phyloP scores from a whole-genome alignment of 64 coral and sea anemone species.

The Pocillopora verrucosa region DNA sequence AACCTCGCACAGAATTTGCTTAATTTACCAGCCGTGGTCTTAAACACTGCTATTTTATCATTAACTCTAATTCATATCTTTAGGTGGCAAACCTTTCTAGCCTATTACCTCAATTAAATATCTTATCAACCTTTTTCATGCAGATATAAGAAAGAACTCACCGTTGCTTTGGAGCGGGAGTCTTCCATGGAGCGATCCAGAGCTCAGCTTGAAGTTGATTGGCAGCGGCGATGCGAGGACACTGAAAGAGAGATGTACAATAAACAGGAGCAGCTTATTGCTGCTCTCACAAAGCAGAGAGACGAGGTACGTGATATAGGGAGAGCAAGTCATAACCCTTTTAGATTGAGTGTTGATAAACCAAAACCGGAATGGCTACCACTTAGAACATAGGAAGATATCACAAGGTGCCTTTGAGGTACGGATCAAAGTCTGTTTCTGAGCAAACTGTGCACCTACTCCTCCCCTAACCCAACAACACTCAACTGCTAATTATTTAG shows the following conservation, averaged over 20 bases:
- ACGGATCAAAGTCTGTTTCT: too few relatives aligned
- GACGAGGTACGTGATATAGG: slow-evolving; percentile 65
- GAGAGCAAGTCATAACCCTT: too few relatives aligned
- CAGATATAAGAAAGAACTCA: slow-evolving; percentile 89
- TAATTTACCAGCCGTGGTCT: too few relatives aligned
- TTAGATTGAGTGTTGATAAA: too few relatives aligned
- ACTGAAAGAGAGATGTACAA: slow-evolving; percentile 77
- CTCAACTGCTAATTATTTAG: too few relatives aligned
- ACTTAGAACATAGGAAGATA: too few relatives aligned
- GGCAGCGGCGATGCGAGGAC: slow-evolving; percentile 97
- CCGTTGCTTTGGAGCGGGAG: slow-evolving; percentile 81
- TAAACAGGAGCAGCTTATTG: slow-evolving; percentile 86
- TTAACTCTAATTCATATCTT: neutral
- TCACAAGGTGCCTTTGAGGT: too few relatives aligned
- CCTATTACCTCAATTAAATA: neutral
- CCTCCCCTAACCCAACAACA: too few relatives aligned
- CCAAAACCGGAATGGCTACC: too few relatives aligned
- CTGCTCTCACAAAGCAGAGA: slow-evolving; percentile 71
- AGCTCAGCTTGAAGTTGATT: slow-evolving; percentile 89
- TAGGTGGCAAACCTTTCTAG: neutral
- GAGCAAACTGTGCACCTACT: too few relatives aligned
- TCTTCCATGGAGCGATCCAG: slow-evolving; percentile 72
- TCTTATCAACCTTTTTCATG: neutral
- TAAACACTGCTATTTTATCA: too few relatives aligned
- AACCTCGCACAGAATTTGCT: too few relatives aligned